phyloP scores from a whole-genome alignment of 2,797 vertebrate species.

The Sebastes minor region DNA sequence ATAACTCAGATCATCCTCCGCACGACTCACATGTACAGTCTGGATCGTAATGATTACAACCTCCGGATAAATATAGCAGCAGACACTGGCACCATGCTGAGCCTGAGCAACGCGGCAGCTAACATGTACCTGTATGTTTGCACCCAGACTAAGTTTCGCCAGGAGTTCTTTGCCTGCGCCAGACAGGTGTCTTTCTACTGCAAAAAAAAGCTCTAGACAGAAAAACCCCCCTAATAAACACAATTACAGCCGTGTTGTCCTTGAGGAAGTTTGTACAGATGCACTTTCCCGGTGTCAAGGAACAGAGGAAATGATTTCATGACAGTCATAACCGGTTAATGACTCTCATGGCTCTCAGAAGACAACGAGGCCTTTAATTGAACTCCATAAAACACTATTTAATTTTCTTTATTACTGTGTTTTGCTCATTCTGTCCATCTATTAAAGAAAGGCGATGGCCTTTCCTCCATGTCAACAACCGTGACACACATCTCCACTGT shows the following conservation, averaged over 20 bases:
- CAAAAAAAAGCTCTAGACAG: slow-evolving; percentile 20
- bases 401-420: slow-evolving; percentile 20
- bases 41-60: slow-evolving; percentile 66
- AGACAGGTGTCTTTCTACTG: slow-evolving; percentile 32
- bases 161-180: slow-evolving; percentile 58
- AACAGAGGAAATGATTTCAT: slow-evolving; percentile 6
- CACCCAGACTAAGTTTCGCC: slow-evolving; percentile 73
- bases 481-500: slow-evolving; percentile 24
- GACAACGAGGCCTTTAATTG: slow-evolving; percentile 4
- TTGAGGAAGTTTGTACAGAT: neutral
- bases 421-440: neutral
- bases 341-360: neutral
- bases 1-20: slow-evolving; percentile 74
- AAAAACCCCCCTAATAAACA: neutral
- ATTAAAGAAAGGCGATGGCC: neutral
- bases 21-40: slow-evolving; percentile 48
- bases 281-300: neutral
- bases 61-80: slow-evolving; percentile 67
- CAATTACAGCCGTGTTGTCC: neutral
- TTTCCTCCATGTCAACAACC: neutral
- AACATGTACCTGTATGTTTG: slow-evolving; percentile 78
- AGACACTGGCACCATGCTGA: slow-evolving; percentile 75
- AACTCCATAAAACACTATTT: slow-evolving; percentile 23
- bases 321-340: slow-evolving; percentile 10
- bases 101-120: slow-evolving; percentile 67